Evolutionary conservation across 2,113 vertebrate species (phyloP), one percentile per base, ranked within the genome.

Genomic region (Halichoeres trimaculatus): DNA sequence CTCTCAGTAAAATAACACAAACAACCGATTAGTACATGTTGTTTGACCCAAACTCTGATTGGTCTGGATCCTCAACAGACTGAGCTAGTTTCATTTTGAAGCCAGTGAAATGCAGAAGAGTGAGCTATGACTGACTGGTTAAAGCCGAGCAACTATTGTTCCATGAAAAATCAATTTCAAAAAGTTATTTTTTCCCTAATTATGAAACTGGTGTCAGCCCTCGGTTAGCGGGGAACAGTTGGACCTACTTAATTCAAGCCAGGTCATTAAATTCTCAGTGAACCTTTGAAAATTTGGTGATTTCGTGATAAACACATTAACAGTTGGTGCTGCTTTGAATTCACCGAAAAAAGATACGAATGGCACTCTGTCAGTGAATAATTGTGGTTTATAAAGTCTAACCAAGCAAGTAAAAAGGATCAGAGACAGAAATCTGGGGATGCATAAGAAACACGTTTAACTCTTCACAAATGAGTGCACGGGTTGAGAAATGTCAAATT

Each of bases 251-350:
- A 69, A 76, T 83, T 16, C 38, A 47, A 23, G 20, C 54, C 58
- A 69, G 68, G 65, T 80, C 82, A 84, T 85, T 84, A 70, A 66
- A 76, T 48, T 71, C 24, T 36, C 48, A 86, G 61, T 68, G 73
- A 84, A 78, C 65, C 67, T 23, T 59, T 58, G 48, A 52, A 68
- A 36, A 70, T 71, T 16, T 26, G 61, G 50, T 36, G 51, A 40
- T 59, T 53, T 36, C 13, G 35, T 76, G 55, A 86, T 73, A 55
- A 61, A 59, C 8, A 41, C 5, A 43, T 16, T 16, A 63, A 47
- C 47, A 35, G 45, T 7, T 1, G 10, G 20, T 19, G 56, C 51
- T 60, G 40, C 52, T 76, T 26, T 54, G 71, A 74, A 79, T 74
- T 38, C 50, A 41, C 43, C 53, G 22, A 17, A 12, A 10, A 23